These are phyloP conservation scores for Eulemur rufifrons DNA, from an alignment of 2,113 vertebrate species.

Conservation along the genomic window DNA sequence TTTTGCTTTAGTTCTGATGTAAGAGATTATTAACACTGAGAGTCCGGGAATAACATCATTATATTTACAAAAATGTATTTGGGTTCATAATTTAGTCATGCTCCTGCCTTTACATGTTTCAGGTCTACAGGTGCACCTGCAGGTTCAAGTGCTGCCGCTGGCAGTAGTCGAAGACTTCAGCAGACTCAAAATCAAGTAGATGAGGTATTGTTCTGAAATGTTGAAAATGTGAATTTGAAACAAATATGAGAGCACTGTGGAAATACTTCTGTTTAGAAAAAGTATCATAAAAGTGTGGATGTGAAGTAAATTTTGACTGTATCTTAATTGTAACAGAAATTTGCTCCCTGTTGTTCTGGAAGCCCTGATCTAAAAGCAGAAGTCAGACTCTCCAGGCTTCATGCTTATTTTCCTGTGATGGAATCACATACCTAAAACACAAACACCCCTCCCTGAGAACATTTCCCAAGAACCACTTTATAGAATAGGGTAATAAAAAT, in stretches of 20 bases:
- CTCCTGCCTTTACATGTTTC: background rate
- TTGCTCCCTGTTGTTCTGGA: background rate
- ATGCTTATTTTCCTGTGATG: background rate
- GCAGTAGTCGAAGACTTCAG: slow-evolving; percentile 85
- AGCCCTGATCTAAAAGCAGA: background rate
- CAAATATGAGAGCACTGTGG: background rate
- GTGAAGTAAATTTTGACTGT: background rate
- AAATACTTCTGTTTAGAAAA: background rate
- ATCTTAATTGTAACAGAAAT: background rate
- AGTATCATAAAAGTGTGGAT: background rate
- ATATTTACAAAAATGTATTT: background rate
- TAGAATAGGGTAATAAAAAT: background rate
- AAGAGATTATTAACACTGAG: background rate
- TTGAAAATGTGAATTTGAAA: background rate
- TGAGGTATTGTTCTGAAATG: slow-evolving; percentile 81
- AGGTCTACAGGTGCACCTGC: slow-evolving; percentile 81
- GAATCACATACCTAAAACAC: background rate
- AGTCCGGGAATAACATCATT: too few species aligned
- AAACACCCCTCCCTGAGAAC: background rate
- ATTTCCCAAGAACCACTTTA: background rate
- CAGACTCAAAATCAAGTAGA: slow-evolving; percentile 89
- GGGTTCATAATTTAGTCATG: background rate
- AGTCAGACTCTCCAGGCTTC: background rate
- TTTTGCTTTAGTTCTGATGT: background rate
- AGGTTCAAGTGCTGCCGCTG: slow-evolving; percentile 70